Evolutionary conservation across 2,888 invertebrate species (phyloP), one percentile per base, ranked within the genome.

Genomic region (Mimachlamys varia): DNA sequence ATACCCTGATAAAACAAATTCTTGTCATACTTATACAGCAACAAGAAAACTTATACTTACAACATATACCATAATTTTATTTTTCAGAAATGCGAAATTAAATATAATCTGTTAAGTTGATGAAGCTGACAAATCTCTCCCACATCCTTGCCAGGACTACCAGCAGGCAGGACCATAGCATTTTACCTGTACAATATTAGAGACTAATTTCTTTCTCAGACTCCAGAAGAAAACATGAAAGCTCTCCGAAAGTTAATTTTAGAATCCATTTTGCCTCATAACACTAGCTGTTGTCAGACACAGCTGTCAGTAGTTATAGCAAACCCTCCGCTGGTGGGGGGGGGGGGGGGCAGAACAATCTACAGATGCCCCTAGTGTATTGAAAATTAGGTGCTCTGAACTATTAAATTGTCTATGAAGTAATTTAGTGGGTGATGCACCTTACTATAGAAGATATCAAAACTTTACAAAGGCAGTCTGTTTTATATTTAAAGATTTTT

Each of bases 131-230:
- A 76, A 76, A 13, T 15, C 76, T 22, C 0, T 22, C 12, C 27
- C 76, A 1, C 17, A 76, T 76, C 33, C 76, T 22, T 2, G 76
- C 27, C 27, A 3, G 27, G 27, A 2, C 76, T 12, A 17, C 33
- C 62, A 22, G 33, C 58, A 58, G 58, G 7, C 33, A 19, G 44
- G 44, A 44, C 62, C 4, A 76, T 33, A 76, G 33, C 76, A 76
- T 76, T 33, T 22, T 76, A 76, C 76, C 76, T 76, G 76, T 22
- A 76, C 76, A 76, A 33, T 76, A 15, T 76, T 76, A 76, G 76
- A 33, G 76, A 76, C 76, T 76, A 76, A 76, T 76, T 76, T 76
- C 76, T 76, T 76, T 76, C 76, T 76, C 76, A 76, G 76, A 33
- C 33, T 76, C 76, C 33, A 0, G 33, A 33, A 76, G 33, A 33